These are phyloP conservation scores for Acinonyx jubatus DNA, from an alignment of 2,113 vertebrate genomes.

Conservation along the genomic window DNA sequence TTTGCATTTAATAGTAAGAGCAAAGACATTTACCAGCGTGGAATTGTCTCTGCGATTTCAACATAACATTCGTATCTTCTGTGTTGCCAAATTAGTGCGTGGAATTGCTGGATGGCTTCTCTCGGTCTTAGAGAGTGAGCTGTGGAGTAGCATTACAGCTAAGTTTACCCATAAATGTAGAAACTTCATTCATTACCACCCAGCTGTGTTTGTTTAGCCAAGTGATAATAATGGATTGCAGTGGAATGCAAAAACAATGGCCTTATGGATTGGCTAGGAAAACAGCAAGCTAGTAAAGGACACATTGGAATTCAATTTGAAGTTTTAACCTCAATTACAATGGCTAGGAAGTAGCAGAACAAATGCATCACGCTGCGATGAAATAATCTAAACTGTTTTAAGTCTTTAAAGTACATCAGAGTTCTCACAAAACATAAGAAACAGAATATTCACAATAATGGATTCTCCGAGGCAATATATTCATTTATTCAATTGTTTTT, in stretches of 20 bases:
- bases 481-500: background rate
- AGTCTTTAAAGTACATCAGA: background rate
- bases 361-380: constrained; percentile 1
- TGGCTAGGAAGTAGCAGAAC: background rate
- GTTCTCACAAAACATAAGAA: background rate
- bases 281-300: constrained; percentile 31
- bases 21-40: background rate
- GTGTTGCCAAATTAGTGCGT: background rate
- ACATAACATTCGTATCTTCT: background rate
- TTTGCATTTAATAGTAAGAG: background rate
- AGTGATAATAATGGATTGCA: constrained; percentile 59
- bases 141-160: background rate
- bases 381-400: background rate
- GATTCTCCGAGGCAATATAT: background rate
- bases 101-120: background rate
- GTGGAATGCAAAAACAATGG: constrained; percentile 49
- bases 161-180: constrained; percentile 24
- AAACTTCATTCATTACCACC: constrained; percentile 55
- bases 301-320: constrained; percentile 58
- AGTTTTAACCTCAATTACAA: constrained; percentile 62
- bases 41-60: background rate
- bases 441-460: background rate
- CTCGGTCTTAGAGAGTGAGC: background rate
- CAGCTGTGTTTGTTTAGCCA: constrained; percentile 63
- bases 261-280: constrained; percentile 38